Conservation (phyloP, 2,888 invertebrate species). For the Furcula furcula region DNA sequence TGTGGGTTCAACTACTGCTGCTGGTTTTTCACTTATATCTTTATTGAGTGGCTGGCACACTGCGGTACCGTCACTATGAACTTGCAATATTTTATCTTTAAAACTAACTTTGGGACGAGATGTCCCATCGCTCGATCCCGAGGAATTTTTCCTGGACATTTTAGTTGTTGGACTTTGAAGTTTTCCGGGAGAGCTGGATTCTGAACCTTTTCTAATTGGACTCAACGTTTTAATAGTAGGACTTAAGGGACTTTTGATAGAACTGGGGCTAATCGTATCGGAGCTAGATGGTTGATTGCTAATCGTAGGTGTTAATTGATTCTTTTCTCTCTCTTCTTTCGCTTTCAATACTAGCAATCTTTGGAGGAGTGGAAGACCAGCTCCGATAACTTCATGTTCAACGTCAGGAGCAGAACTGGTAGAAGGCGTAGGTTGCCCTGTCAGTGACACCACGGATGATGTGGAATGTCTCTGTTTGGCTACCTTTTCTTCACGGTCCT, state of each 20-base stretch:
- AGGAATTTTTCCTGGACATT: slow-evolving; percentile 75
- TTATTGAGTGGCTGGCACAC: slow-evolving; percentile 70
- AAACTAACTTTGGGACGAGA: slow-evolving; percentile 83
- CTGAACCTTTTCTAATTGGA: slow-evolving; percentile 74
- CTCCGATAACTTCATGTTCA: slow-evolving; percentile 85
- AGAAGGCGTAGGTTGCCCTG: slow-evolving; percentile 82
- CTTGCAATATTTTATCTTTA: slow-evolving; percentile 82
- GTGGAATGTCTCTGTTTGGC: slow-evolving; percentile 68
- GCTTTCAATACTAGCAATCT: slow-evolving; percentile 88
- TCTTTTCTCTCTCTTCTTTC: slow-evolving; percentile 85
- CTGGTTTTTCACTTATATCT: slow-evolving; percentile 66
- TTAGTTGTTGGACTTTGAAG: slow-evolving; percentile 71
- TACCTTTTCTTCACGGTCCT: slow-evolving; percentile 79
- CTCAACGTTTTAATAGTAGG: slow-evolving; percentile 75
- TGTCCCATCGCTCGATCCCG: slow-evolving; percentile 67
- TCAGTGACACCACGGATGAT: slow-evolving; percentile 60
- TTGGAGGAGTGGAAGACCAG: slow-evolving; percentile 88
- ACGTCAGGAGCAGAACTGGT: slow-evolving; percentile 81
- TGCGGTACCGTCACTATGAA: slow-evolving; percentile 77
- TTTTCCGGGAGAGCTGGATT: slow-evolving; percentile 75
- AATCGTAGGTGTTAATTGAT: slow-evolving; percentile 63
- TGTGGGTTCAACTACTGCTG: slow-evolving; percentile 69
- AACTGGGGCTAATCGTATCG: slow-evolving; percentile 75
- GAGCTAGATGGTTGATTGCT: slow-evolving; percentile 77
- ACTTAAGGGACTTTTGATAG: slow-evolving; percentile 75